Evolutionary conservation across 2,888 invertebrate genomes (phyloP), one percentile per base, ranked within the genome.

Genomic region (Gnatocerus cornutus): DNA sequence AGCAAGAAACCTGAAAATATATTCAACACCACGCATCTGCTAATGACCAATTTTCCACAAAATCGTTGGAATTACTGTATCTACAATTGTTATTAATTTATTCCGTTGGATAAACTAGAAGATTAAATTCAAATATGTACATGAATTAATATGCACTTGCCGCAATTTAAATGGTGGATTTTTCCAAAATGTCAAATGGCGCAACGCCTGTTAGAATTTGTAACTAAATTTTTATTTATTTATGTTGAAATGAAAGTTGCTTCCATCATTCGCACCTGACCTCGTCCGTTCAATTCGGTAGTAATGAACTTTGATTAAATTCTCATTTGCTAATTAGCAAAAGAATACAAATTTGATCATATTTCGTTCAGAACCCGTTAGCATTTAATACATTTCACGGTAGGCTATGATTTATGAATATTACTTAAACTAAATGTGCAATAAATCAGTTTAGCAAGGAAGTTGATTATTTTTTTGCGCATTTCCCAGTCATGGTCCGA

Each of bases 401-500:
- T 12, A 41, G 12, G 41, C 41, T 12, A 12, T 12, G 10, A 41
- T 41, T 41, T 41, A 10, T 13, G 41, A 41, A 41, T 13, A 12
- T 41, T 12, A 41, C 9, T 12, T 41, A 41, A 41, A 10, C 5
- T 41, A 41, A 41, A 13, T 12, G 12, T 10, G 6, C 6, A n/a
- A 41, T 41, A 41, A 41, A 41, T 41, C 41, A 41, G 13, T 33
- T 33, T 33, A 12, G 41, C 41, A 41, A 10, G 12, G 12, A 33
- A 41, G 12, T 41, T 41, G 1, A 41, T 41, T 41, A 41, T 12
- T 41, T 41, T 41, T 41, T 12, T 13, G 41, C 33, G 12, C 5
- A 41, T 41, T 41, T 41, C 41, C 41, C 41, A n/a, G n/a, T n/a
- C n/a, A n/a, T n/a, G n/a, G n/a, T n/a, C n/a, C 41, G 12, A 41